Evolutionary conservation across 2,113 vertebrate species (phyloP).

Genomic region (Charadrius vociferus): DNA sequence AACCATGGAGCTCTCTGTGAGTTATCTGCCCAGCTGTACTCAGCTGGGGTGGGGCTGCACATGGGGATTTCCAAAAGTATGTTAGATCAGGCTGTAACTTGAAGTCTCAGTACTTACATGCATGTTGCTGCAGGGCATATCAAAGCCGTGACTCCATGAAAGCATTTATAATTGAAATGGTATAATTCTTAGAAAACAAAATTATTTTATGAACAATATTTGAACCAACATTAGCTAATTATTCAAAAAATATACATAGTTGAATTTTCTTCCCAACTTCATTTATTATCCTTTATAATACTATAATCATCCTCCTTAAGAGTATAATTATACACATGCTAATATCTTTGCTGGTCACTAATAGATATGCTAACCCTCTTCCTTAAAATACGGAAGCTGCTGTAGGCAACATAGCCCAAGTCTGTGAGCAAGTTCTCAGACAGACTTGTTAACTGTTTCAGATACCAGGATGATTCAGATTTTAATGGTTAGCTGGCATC

Average conservation of each 20-base stretch:
- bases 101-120: not conserved
- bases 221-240: not conserved
- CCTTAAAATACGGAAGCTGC: not conserved
- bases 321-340: not conserved
- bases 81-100: slow-evolving; percentile 16
- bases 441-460: not conserved
- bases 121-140: not conserved
- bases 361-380: not conserved
- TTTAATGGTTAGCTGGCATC: not conserved
- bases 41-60: slow-evolving; percentile 58
- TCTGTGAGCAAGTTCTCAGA: not conserved
- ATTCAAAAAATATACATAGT: not conserved
- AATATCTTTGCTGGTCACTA: not conserved
- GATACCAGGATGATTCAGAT: not conserved
- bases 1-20: not conserved
- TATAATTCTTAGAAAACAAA: not conserved
- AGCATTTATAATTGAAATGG: not conserved
- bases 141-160: slow-evolving; percentile 1
- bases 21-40: slow-evolving; percentile 63
- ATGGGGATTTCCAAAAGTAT: slow-evolving; percentile 34
- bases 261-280: not conserved
- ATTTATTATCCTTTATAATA: not conserved
- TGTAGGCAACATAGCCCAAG: not conserved
- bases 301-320: not conserved
- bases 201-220: not conserved